These are phyloP conservation scores for Chrysogorgia sp. DNA, from an alignment of 92 coral and sea anemone genomes.

Conservation along the genomic window DNA sequence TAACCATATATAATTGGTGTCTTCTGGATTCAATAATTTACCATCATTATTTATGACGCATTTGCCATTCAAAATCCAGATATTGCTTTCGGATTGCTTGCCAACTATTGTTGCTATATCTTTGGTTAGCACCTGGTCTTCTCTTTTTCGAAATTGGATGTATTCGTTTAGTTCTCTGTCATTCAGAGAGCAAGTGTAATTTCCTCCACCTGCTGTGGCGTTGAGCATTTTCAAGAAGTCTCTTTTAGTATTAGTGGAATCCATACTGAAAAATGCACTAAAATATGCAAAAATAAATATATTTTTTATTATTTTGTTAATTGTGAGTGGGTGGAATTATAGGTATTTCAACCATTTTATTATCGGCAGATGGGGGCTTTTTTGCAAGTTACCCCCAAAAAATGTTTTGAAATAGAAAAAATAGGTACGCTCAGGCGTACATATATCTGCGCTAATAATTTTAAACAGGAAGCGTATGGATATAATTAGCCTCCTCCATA, in stretches of 20 bases:
- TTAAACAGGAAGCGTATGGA: too few relatives aligned
- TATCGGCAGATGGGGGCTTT: too few relatives aligned
- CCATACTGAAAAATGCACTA: constrained; percentile 11
- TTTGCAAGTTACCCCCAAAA: too few relatives aligned
- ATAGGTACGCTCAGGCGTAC: too few relatives aligned
- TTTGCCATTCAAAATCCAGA: not conserved
- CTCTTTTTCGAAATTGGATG: not conserved
- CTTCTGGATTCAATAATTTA: not conserved
- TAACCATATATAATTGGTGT: not conserved
- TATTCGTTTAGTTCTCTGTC: constrained; percentile 1
- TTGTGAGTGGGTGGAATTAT: too few relatives aligned
- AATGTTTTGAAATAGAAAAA: too few relatives aligned
- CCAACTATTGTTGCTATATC: constrained; percentile 9
- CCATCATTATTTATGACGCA: not conserved
- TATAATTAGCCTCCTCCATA: too few relatives aligned
- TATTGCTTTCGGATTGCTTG: not conserved
- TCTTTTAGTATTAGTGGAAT: not conserved
- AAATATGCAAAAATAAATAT: not conserved
- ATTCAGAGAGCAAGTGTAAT: not conserved
- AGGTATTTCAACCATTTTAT: too few relatives aligned
- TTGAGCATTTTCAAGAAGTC: not conserved
- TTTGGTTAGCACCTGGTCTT: not conserved
- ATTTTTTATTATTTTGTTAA: too few relatives aligned
- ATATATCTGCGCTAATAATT: too few relatives aligned
- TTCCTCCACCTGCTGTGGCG: not conserved